Base-by-base conservation (phyloP, 2,888 invertebrate genomes). In the Tetragnatha montana region DNA sequence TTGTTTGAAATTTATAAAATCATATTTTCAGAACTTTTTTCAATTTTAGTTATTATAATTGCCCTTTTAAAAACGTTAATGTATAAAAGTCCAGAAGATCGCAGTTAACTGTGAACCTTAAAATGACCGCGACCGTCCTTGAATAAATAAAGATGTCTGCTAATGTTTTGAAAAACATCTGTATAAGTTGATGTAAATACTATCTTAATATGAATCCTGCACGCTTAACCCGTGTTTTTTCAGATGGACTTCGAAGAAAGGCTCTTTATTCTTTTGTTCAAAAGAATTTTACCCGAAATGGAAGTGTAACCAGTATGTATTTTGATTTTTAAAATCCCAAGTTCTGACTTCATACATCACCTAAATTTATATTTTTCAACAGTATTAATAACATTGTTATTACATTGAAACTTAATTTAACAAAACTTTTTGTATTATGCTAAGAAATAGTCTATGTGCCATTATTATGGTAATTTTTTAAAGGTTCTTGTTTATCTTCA, bases 241-340 rank as follows among this genome's bases (percentile, higher is more conserved):
- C 35, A 35, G 35, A 60, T 14, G 19, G 19, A 22, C 35, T 69
- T 1, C 69, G 81, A 71, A 21, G 35, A 6, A 70, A 75, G n/a
- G 49, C 50, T 17, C 4, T 35, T 51, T 8, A 22, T 22, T 82
- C 76, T 60, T 51, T 8, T 50, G 71, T 76, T 19, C 47, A 51
- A 8, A 81, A 76, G 71, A 47, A 70, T 17, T 70, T 87, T 19
- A 19, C 71, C n/a, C 49, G 87, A 0, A 70, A 50, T 8, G 81
- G 81, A 19, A 87, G 87, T 60, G 70, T 87, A 71, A 87, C 87
- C 0, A 87, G 87, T 87, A 22, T 82, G 76, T 81, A 19, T 70
- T 8, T 49, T 70, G 49, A 75, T 70, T 71, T n/a, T 35, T 35
- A 35, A 35, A 35, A 35, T 4, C 35, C 35, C 35, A 35, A 35